Base-by-base conservation (phyloP, 2,113 vertebrate species). In the Tenrec ecaudatus region DNA sequence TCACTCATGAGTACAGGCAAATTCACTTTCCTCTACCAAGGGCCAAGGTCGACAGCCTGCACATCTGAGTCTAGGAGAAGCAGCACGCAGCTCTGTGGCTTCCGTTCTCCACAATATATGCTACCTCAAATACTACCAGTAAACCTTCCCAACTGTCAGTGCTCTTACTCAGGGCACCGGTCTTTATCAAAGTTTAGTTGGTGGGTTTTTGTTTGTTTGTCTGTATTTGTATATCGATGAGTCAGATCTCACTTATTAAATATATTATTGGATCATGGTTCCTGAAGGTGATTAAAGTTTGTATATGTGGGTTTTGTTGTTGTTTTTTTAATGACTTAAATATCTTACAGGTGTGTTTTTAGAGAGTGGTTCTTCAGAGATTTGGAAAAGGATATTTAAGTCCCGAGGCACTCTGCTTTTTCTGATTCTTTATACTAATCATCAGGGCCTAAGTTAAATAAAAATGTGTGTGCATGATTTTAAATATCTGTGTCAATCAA, bases 111-210 rank as follows among this genome's bases (percentile, higher is more conserved):
- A 94, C 57, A 93, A 78, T 94, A 93, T 93, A 95, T 88, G 93
- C 96, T 97, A 97, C 96, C 97, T 97, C 96, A 97, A 94, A 93
- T 87, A 95, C 92, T 95, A 90, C 93, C 95, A 3, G 91, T 85
- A 96, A 96, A 97, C 93, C 86, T 84, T 97, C 93, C 88, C 75
- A 69, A 96, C 77, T 97, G 71, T 95, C 91, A 89, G 91, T 95
- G 94, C 92, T 79, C 94, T 53, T 91, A 77, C 38, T 20, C 6
- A 88, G 89, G 90, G 95, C 95, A 94, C 33, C 0, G 15, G 78
- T 97, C 92, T 95, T 96, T 90, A 92, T 95, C 79, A 76, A 84
- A 96, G 76, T 94, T 89, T 93, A 83, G 81, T 60, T 77, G 66
- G 43, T 71, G 71, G 27, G 57, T 36, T 23, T 57, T 11, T 25